Conservation (phyloP, 2,888 invertebrate genomes). For the Caenorhabditis zanzibari region DNA sequence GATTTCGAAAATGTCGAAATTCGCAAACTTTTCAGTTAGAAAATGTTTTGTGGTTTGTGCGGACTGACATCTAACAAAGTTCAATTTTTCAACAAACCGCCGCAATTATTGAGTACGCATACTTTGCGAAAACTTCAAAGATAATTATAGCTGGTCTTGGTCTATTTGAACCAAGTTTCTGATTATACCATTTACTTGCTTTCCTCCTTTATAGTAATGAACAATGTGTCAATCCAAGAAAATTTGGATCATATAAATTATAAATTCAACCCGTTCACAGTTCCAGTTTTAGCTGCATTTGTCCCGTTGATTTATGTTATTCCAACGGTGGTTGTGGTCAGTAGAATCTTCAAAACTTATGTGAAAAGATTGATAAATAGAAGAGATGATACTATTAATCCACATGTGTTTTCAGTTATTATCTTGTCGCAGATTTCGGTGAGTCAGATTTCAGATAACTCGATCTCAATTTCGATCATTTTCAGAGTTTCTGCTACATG, state of each 20-base stretch:
- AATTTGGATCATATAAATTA: background rate
- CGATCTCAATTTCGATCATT: too few relatives aligned
- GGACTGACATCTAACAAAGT: too few relatives aligned
- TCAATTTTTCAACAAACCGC: too few relatives aligned
- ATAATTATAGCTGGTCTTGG: background rate
- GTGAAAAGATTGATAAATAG: background rate
- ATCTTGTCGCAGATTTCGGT: background rate
- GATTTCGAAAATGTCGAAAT: too few relatives aligned
- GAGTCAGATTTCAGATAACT: too few relatives aligned
- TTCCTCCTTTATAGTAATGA: too few relatives aligned
- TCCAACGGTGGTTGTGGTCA: background rate
- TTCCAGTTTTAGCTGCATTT: background rate
- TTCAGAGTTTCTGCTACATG: conserved; percentile 26
- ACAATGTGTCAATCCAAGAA: background rate
- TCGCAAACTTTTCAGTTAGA: too few relatives aligned
- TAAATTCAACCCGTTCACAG: background rate
- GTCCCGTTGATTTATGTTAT: conserved; percentile 1
- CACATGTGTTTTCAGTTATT: conserved; percentile 5
- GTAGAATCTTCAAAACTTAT: background rate
- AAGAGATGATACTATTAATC: background rate
- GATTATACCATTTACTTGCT: too few relatives aligned
- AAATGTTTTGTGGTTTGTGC: too few relatives aligned
- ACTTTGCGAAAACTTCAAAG: too few relatives aligned
- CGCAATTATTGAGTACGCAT: too few relatives aligned
- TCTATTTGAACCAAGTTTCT: background rate